A percentile compares a stretch with the other conserved stretches of the same genome.
phyloP scores from a whole-genome alignment of 2,113 vertebrate species.

The Elachura formosa region DNA sequence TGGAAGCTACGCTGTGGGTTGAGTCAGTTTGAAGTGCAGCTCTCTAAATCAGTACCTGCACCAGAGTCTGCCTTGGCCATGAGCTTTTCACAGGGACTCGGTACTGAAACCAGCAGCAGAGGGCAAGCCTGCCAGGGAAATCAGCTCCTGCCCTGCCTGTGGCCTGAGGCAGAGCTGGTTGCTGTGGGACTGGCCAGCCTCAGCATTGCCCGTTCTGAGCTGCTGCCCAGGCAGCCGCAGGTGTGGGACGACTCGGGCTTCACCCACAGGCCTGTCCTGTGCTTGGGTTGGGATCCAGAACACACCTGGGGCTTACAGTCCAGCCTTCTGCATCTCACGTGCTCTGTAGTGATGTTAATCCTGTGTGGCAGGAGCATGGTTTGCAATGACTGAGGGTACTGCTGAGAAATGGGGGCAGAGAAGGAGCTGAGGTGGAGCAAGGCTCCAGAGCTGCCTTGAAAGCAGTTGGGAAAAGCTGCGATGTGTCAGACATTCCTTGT shows the following conservation, averaged over 20 bases:
- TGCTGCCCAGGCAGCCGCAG: no score
- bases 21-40: neutral
- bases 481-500: neutral
- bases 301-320: neutral
- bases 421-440: neutral
- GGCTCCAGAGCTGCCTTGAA: neutral
- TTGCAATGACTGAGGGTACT: neutral
- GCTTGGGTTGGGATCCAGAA: neutral
- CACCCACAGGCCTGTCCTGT: no score
- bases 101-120: rapidly evolving
- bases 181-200: neutral
- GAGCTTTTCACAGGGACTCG: neutral
- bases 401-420: neutral
- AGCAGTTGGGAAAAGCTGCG: neutral
- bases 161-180: neutral
- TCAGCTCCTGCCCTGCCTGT: neutral
- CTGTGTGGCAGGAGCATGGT: neutral
- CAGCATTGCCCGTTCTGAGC: no score
- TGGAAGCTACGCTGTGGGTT: neutral
- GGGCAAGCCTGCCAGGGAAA: neutral
- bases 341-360: neutral
- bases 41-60: rapidly evolving
- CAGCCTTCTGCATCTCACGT: neutral
- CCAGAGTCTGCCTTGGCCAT: neutral
- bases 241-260: no score